Base-by-base conservation (phyloP, 2,888 invertebrate species). In the Athrips mouffetella region DNA sequence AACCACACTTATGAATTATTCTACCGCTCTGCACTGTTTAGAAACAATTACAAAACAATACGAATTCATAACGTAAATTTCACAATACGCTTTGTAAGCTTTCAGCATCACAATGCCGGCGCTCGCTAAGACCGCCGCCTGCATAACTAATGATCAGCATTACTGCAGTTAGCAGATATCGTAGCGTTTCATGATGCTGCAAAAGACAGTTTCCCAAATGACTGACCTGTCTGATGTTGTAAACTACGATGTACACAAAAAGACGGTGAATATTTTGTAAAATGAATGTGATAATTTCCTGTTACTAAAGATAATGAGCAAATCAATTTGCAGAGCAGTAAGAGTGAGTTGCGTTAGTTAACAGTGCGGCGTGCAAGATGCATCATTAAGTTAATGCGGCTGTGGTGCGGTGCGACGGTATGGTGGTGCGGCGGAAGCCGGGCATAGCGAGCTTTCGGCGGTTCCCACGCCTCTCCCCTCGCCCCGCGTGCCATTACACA, bases 1-100 rank as follows among this genome's bases (percentile, higher is more conserved):
- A 76, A 76, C 75, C 69, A 69, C 70, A 74, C 79, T 82, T 82
- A 87, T 86, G 84, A 86, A 87, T 86, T 83, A 86, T 85, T 85
- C 84, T 70, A 66, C 67, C 67, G 76, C 72, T 68, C 73, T 69
- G 70, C 72, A 73, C 78, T 69, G 73, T 74, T 80, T 78, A 70
- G 76, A 78, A 81, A 83, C 80, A 84, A 86, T 84, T 82, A 86
- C 81, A 77, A 82, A 83, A 83, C 85, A 83, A 83, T 80, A 80
- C 71, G 67, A 78, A 78, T 75, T 71, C 73, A 76, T 80, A 82
- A 75, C 76, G 76, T 79, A 76, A 76, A 77, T 80, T 75, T 77
- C 72, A 76, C 69, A 73, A 75, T 72, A 72, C 72, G 70, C 81
- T 77, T 78, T 83, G 80, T 83, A 62, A 60, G 67, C 68, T 67